Percentiles rank a stretch among this genome's conserved stretches.
These are phyloP conservation scores for Mizuhopecten yessoensis DNA, from an alignment of 1,140 invertebrate genomes.

Conservation along the genomic window DNA sequence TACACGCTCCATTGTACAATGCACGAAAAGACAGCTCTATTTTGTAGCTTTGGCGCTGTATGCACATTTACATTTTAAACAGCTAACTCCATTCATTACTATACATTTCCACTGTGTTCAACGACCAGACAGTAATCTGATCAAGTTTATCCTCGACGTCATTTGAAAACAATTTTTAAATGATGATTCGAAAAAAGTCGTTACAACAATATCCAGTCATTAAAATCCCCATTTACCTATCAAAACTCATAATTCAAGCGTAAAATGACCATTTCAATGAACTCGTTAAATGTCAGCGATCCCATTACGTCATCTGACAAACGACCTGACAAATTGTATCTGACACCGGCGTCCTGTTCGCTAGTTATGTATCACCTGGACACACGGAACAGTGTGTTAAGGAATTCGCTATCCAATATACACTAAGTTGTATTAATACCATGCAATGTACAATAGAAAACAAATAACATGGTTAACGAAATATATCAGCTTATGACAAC, in stretches of 20 bases:
- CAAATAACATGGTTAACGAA: no score
- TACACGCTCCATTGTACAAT: not conserved
- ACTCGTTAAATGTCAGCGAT: slow-evolving; percentile 32
- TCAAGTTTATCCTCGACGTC: not conserved
- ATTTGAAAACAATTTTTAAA: not conserved
- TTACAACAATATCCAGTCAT: slow-evolving; percentile 19
- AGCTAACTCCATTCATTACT: not conserved
- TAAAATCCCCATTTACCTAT: slow-evolving; percentile 21
- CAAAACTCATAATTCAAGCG: slow-evolving; percentile 38
- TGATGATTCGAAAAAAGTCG: slow-evolving; percentile 9
- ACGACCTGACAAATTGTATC: not conserved
- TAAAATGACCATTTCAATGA: slow-evolving; percentile 35
- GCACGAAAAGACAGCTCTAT: no score
- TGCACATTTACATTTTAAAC: not conserved
- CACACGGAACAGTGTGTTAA: not conserved
- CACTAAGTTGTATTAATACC: no score
- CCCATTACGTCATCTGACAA: slow-evolving; percentile 10
- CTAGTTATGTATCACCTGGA: not conserved
- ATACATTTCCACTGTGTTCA: not conserved
- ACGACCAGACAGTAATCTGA: slow-evolving; percentile 8
- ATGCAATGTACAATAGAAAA: no score
- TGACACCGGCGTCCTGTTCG: not conserved
- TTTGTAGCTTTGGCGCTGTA: not conserved
- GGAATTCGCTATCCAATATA: not conserved
- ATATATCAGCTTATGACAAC: not conserved